Percentiles rank a stretch among this genome's conserved stretches.
phyloP scores from a whole-genome alignment of 2,113 vertebrate species.

The Thunnus maccoyii region DNA sequence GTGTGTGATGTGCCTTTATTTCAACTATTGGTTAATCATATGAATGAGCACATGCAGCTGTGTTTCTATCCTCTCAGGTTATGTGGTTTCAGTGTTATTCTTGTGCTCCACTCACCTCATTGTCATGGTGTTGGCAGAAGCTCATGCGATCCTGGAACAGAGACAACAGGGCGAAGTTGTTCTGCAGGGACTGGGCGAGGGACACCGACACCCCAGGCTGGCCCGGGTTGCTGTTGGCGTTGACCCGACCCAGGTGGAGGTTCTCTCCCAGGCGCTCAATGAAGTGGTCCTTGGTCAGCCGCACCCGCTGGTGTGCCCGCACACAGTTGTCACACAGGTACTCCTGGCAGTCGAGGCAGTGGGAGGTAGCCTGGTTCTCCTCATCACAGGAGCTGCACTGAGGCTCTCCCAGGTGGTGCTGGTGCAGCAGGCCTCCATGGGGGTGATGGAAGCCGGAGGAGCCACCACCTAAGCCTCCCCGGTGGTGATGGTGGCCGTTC shows the following conservation, averaged over 20 bases:
- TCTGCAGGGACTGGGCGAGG: constrained; percentile 86
- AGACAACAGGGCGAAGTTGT: constrained; percentile 89
- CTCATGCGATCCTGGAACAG: constrained; percentile 89
- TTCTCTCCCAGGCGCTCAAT: constrained; percentile 89
- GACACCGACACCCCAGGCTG: constrained; percentile 74
- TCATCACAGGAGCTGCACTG: constrained; percentile 93
- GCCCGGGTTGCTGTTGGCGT: constrained; percentile 62
- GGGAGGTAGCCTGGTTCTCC: constrained; percentile 90
- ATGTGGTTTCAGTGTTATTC: background rate
- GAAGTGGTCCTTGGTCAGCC: constrained; percentile 96
- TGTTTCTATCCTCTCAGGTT: background rate
- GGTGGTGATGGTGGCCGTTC: constrained; percentile 74
- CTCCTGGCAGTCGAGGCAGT: constrained; percentile 94
- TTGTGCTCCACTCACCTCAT: constrained; percentile 81
- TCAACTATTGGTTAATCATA: background rate
- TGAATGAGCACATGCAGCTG: background rate
- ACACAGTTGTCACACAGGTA: constrained; percentile 95
- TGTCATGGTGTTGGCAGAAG: constrained; percentile 90
- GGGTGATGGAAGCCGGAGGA: constrained; percentile 76
- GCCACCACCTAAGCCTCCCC: constrained; percentile 72
- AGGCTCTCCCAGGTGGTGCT: constrained; percentile 83
- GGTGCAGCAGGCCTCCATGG: constrained; percentile 80
- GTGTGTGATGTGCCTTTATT: background rate
- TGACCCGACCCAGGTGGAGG: constrained; percentile 69
- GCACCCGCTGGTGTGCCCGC: constrained; percentile 93